Conservation (phyloP, 2,113 vertebrate species). For the Lates calcarifer region DNA sequence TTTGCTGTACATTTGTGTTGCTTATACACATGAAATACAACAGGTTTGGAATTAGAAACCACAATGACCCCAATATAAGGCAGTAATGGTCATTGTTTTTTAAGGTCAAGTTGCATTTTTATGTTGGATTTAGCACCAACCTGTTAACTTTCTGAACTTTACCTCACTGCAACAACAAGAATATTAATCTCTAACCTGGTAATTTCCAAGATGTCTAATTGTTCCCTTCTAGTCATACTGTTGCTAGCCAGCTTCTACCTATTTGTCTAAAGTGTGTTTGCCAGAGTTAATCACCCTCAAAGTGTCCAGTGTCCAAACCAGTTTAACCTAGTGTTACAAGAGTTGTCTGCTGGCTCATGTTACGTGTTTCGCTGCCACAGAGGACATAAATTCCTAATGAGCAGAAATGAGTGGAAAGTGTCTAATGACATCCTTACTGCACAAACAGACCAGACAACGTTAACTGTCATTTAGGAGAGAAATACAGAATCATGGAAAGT, state of each 20-base stretch:
- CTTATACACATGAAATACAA: too few species aligned
- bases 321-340: constrained; percentile 34
- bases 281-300: constrained; percentile 22
- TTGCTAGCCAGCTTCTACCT: not conserved
- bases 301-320: constrained; percentile 12
- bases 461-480: not conserved
- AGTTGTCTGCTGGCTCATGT: constrained; percentile 29
- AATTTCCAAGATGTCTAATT: not conserved
- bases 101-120: not conserved
- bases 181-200: not conserved
- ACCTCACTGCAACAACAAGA: constrained; percentile 6
- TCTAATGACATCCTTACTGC: not conserved
- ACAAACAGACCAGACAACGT: not conserved
- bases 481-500: not conserved
- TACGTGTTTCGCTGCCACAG: constrained; percentile 10
- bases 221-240: not conserved
- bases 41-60: too few species aligned
- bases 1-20: too few species aligned
- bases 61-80: too few species aligned
- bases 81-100: too few species aligned
- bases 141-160: not conserved
- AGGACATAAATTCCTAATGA: constrained; percentile 46
- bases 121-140: not conserved
- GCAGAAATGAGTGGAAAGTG: constrained; percentile 17
- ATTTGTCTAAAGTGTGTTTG: not conserved